These are phyloP conservation scores for Vulpes ferrilata DNA, from an alignment of 2,113 vertebrate genomes.

Conservation along the genomic window DNA sequence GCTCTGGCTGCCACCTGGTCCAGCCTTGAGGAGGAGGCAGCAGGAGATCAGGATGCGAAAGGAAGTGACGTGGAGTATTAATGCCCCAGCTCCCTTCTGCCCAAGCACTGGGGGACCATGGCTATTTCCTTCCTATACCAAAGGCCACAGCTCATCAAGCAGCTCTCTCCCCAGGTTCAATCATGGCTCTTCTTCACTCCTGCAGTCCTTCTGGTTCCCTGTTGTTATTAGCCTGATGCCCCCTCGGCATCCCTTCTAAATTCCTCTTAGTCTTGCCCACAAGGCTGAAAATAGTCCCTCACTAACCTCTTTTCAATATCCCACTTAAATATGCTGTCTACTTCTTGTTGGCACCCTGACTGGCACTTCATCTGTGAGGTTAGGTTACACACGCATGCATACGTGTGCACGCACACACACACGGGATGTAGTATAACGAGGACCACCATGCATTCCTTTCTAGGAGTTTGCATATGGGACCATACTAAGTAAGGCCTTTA, in stretches of 20 bases:
- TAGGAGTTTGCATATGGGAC: background rate
- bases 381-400: background rate
- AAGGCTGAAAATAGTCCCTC: background rate
- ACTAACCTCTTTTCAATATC: background rate
- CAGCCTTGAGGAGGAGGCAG: background rate
- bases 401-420: no score
- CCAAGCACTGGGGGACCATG: background rate
- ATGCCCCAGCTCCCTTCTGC: background rate
- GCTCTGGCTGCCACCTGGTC: background rate
- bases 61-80: background rate
- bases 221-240: background rate
- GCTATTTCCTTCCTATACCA: background rate
- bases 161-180: rapidly evolving
- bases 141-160: background rate
- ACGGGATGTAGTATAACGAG: background rate
- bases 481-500: background rate
- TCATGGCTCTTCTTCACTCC: no score
- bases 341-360: background rate
- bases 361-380: background rate
- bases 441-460: background rate
- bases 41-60: background rate
- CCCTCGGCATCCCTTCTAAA: background rate
- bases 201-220: background rate
- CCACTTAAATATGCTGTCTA: background rate
- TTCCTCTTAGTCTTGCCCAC: background rate